Percentiles rank a stretch among this genome's conserved stretches.
phyloP scores from a whole-genome alignment of 2,113 vertebrate species.

The Rhabdomys dilectus region DNA sequence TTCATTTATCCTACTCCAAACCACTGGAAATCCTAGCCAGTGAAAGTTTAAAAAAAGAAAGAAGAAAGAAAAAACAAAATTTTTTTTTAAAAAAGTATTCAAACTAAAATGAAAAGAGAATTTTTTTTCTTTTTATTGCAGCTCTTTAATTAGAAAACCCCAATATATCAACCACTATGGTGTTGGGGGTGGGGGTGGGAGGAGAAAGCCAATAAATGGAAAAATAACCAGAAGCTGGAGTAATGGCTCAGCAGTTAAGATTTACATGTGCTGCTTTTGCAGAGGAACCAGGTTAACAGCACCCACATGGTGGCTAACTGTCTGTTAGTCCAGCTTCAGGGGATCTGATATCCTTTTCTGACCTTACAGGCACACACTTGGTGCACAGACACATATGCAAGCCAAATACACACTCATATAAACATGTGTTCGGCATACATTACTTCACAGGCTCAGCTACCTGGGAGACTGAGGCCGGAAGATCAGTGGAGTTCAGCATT shows the following conservation, averaged over 20 bases:
- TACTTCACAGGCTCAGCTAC: neutral
- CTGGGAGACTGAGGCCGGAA: neutral
- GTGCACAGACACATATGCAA: neutral
- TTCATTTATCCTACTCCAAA: neutral
- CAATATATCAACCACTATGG: neutral
- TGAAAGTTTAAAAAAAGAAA: neutral
- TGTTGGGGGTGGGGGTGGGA: too few relatives aligned
- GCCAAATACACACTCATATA: neutral
- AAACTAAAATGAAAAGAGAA: neutral
- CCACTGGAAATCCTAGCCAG: neutral
- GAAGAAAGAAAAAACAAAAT: neutral
- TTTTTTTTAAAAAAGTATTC: neutral
- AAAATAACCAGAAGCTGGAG: neutral
- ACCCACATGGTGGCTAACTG: neutral
- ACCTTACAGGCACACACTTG: neutral
- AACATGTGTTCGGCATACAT: too few relatives aligned
- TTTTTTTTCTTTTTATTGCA: neutral
- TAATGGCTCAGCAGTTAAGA: neutral
- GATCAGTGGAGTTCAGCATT: neutral
- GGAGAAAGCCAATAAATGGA: neutral
- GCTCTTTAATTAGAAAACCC: neutral
- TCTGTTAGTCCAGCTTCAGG: neutral
- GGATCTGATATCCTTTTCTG: neutral
- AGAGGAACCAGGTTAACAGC: neutral
- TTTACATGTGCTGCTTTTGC: neutral